These are phyloP conservation scores for Callopanchax toddi DNA, from an alignment of 2,113 vertebrate genomes.

Conservation along the genomic window DNA sequence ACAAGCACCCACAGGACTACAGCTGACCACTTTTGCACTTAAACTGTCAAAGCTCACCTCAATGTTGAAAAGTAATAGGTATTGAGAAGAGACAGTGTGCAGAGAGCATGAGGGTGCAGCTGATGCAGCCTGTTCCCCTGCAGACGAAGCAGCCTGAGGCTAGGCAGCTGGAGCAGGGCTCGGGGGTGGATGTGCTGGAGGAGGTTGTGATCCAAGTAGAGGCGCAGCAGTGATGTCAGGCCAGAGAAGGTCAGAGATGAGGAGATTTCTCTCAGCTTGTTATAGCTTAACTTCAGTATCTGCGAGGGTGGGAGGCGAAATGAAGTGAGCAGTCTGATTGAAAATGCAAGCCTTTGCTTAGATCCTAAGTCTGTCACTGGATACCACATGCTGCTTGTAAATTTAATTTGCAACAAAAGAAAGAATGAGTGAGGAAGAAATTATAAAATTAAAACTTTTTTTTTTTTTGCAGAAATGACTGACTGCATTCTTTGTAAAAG, in stretches of 20 bases:
- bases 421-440: constrained; percentile 9
- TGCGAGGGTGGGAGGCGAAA: constrained; percentile 52
- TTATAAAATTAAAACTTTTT: constrained; percentile 11
- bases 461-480: constrained; percentile 17
- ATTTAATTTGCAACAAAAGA: constrained; percentile 35
- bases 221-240: constrained; percentile 83
- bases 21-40: not conserved
- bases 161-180: constrained; percentile 86
- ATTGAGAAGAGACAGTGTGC: constrained; percentile 86
- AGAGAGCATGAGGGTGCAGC: constrained; percentile 87
- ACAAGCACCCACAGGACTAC: not conserved
- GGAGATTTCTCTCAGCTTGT: constrained; percentile 86
- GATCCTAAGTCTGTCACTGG: constrained; percentile 18
- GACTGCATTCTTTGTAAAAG: not conserved
- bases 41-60: constrained; percentile 59
- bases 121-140: constrained; percentile 90
- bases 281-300: constrained; percentile 97
- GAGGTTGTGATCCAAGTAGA: constrained; percentile 93
- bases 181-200: constrained; percentile 90
- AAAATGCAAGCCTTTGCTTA: constrained; percentile 9
- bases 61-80: constrained; percentile 87
- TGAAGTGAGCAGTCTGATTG: constrained; percentile 32
- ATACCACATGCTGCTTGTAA: constrained; percentile 40
- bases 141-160: constrained; percentile 88
- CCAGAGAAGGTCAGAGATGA: constrained; percentile 84